These are phyloP conservation scores for Merops nubicus DNA, from an alignment of 2,113 vertebrate genomes.

Conservation along the genomic window DNA sequence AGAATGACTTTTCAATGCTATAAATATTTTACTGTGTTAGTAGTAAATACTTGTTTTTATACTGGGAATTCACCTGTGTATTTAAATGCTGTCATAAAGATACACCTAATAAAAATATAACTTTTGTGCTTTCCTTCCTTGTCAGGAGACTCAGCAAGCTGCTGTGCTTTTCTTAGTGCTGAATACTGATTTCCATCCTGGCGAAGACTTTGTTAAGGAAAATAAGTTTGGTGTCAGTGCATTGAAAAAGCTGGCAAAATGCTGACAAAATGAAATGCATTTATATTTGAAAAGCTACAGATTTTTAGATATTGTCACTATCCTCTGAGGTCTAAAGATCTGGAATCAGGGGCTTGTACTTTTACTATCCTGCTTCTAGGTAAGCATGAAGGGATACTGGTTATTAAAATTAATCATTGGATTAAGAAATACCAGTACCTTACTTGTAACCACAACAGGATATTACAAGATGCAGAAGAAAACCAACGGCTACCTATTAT, in stretches of 20 bases:
- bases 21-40: conserved; percentile 62
- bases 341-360: background rate
- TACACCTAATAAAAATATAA: conserved; percentile 30
- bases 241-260: background rate
- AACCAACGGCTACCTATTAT: background rate
- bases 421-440: background rate
- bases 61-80: conserved; percentile 24
- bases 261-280: background rate
- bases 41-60: conserved; percentile 62
- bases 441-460: background rate
- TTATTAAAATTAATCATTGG: background rate
- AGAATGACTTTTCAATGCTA: conserved; percentile 20
- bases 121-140: conserved; percentile 43
- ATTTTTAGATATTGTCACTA: background rate
- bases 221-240: background rate
- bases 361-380: background rate
- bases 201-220: conserved; percentile 1
- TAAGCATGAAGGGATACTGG: background rate
- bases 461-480: background rate
- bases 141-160: conserved; percentile 33
- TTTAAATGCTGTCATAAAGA: conserved; percentile 51
- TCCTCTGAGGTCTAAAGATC: background rate
- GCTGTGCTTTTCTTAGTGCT: conserved; percentile 22
- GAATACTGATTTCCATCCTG: conserved; percentile 38
- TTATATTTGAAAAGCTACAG: background rate